A percentile compares a stretch with the other conserved stretches of the same genome.
These are phyloP conservation scores for Diarsia brunnea DNA, from an alignment of 2,888 invertebrate species.

Conservation along the genomic window DNA sequence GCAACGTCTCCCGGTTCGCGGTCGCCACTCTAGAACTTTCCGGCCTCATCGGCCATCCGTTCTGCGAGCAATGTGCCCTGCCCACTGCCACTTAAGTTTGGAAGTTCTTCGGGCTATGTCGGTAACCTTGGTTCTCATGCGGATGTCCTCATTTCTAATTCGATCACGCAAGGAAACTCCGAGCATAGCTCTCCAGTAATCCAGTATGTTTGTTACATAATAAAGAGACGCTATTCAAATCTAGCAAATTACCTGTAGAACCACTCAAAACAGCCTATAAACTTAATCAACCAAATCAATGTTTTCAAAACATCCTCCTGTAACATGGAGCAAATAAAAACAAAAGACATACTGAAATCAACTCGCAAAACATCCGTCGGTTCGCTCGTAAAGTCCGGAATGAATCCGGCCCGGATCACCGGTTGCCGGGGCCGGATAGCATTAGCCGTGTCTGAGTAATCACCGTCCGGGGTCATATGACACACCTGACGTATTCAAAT, in stretches of 20 bases:
- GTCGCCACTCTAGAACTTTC: no score
- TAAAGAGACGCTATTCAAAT: slow-evolving; percentile 25
- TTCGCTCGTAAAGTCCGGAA: slow-evolving; percentile 66
- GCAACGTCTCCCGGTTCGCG: no score
- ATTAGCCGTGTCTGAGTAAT: slow-evolving; percentile 70
- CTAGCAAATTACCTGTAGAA: slow-evolving; percentile 40
- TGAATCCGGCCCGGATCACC: slow-evolving; percentile 66
- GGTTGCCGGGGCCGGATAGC: slow-evolving; percentile 59
- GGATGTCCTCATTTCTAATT: no score
- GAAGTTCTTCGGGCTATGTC: no score
- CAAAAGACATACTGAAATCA: slow-evolving; percentile 59
- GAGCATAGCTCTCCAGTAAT: no score
- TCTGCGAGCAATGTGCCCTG: no score
- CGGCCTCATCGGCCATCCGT: no score
- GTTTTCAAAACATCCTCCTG: slow-evolving; percentile 43
- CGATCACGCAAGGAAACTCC: no score
- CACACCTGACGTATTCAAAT: slow-evolving; percentile 73
- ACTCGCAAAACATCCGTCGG: slow-evolving; percentile 55
- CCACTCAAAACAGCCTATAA: slow-evolving; percentile 27
- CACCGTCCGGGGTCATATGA: slow-evolving; percentile 68
- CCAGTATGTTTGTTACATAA: not conserved
- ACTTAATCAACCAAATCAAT: slow-evolving; percentile 27
- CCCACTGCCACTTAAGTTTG: no score
- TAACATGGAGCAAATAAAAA: slow-evolving; percentile 59
- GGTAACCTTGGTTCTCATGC: no score